Evolutionary conservation across 2,797 vertebrate species (phyloP).

Genomic region (Characodon lateralis): DNA sequence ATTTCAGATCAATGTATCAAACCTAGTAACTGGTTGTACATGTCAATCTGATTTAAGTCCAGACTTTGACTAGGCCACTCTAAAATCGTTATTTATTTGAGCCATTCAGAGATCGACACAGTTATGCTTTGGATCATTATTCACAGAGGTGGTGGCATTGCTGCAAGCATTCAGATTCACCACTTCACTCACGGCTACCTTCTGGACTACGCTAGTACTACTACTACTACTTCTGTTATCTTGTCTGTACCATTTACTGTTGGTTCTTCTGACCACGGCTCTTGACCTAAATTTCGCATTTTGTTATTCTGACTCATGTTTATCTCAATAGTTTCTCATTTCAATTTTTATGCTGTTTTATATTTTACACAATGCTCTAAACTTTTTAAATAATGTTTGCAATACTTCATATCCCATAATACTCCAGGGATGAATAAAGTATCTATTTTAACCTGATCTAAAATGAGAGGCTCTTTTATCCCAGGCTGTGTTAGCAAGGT

Average conservation of each 20-base stretch:
- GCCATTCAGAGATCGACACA: background rate
- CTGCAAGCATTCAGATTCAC: conserved; percentile 13
- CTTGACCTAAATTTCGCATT: background rate
- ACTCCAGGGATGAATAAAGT: background rate
- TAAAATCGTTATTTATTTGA: background rate
- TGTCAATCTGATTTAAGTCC: background rate
- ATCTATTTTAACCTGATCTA: too few relatives aligned
- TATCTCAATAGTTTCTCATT: background rate
- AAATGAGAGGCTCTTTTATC: too few relatives aligned
- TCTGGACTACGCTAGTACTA: too few relatives aligned
- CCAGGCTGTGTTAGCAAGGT: too few relatives aligned
- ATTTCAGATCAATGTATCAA: background rate
- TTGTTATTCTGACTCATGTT: background rate
- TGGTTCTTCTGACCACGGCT: background rate
- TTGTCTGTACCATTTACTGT: too few relatives aligned
- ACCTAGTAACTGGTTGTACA: too few relatives aligned
- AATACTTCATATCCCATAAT: background rate
- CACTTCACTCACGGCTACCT: background rate
- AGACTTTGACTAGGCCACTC: background rate
- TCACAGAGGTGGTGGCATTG: conserved; percentile 26
- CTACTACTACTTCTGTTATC: too few relatives aligned
- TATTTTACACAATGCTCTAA: too few relatives aligned
- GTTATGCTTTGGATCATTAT: background rate
- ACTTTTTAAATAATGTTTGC: background rate
- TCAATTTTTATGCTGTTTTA: background rate